Evolutionary conservation across 2,113 vertebrate genomes (phyloP), one percentile per base, ranked within the genome.

Genomic region (Tricholaema leucomelas): DNA sequence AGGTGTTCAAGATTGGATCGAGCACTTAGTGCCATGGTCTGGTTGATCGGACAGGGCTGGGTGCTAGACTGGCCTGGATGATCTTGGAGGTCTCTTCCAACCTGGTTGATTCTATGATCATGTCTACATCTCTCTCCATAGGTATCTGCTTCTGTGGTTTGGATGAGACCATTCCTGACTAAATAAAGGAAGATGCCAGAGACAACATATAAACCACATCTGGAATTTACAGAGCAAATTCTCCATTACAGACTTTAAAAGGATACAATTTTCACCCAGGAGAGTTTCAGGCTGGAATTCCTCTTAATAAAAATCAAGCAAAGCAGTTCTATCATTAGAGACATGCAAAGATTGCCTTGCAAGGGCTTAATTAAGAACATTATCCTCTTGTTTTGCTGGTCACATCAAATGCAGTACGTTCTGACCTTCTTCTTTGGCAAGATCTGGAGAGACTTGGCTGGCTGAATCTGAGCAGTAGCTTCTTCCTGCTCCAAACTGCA

Each of bases 381-480:
- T 77, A 27, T 59, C 27, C 65, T 81, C 63, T 31, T 64, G 40
- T 56, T 79, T 69, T 70, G 24, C 52, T 89, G 61, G 38, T 23
- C 12, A 33, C 24, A 85, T 58, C 35, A 31, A 58, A 59, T 6
- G 17, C 30, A 81, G 24, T 25, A 52, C 55, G 12, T 52, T 74
- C 75, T 82, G 81, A 92, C 67, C 64, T 60, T 30, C 40, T 18
- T 72, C 82, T 87, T 93, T 92, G 87, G 88, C 80, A 90, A 74
- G 72, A 48, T 56, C 28, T 66, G 64, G 40, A 77, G 78, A 70
- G 23, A 19, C 65, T 81, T 92, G 84, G 63, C 70, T 60, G 91
- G 36, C 60, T 85, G 42, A 71, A 64, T 3, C 48, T 35, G 64
- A 91, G 80, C 85, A 70, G 64, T 28, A 87, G 55, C 67, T 83